Evolutionary conservation across 2,888 invertebrate genomes (phyloP).

Genomic region (Yponomeuta cagnagella): DNA sequence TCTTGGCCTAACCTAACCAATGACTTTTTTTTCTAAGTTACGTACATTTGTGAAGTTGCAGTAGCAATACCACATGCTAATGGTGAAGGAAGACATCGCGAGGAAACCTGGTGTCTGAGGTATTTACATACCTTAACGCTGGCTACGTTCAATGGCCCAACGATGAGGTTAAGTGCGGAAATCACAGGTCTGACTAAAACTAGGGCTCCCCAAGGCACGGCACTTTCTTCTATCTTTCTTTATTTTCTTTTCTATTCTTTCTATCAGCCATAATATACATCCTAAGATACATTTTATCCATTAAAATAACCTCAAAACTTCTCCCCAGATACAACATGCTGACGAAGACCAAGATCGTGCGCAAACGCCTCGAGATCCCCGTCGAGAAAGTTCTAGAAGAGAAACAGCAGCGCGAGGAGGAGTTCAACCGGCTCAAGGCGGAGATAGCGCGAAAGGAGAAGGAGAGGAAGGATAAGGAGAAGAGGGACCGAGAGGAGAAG

Average conservation of each 20-base stretch:
- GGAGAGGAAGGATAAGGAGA: conserved; percentile 44
- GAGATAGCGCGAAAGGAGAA: conserved; percentile 39
- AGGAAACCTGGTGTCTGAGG: too few relatives aligned
- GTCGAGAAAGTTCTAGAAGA: conserved; percentile 62
- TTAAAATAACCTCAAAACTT: neutral
- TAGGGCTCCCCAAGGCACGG: too few relatives aligned
- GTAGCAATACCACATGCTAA: too few relatives aligned
- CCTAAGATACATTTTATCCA: conserved; percentile 25
- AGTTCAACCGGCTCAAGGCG: conserved; percentile 43
- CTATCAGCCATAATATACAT: neutral
- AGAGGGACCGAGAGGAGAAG: conserved; percentile 48
- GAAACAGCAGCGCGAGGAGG: conserved; percentile 50
- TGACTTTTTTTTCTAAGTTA: too few relatives aligned
- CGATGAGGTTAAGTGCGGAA: too few relatives aligned
- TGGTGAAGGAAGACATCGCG: too few relatives aligned
- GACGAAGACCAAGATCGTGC: conserved; percentile 60
- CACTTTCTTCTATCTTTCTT: too few relatives aligned
- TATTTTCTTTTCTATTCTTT: neutral
- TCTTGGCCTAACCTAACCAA: too few relatives aligned
- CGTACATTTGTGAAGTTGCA: too few relatives aligned
- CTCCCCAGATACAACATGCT: conserved; percentile 57
- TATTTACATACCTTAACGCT: too few relatives aligned
- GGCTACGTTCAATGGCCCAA: too few relatives aligned
- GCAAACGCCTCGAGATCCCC: conserved; percentile 59
- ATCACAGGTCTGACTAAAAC: too few relatives aligned